phyloP scores from a whole-genome alignment of 2,888 invertebrate species.

The Argynnis bischoffii region DNA sequence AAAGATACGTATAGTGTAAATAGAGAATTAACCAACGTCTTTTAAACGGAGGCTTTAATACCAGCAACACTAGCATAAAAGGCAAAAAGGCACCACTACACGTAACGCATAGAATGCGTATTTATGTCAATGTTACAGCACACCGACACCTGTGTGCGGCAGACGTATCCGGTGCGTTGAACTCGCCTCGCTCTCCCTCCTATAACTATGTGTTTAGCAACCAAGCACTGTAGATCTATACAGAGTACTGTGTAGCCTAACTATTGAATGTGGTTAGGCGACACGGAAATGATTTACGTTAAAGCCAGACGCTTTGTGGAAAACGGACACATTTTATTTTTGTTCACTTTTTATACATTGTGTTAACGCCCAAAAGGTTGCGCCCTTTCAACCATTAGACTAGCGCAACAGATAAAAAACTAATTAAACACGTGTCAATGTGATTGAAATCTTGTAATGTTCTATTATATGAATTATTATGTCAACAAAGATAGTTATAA shows the following conservation, averaged over 20 bases:
- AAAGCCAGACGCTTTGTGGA: constrained; percentile 30
- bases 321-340: constrained; percentile 20
- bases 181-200: constrained; percentile 59
- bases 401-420: constrained; percentile 7
- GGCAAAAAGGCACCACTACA: constrained; percentile 23
- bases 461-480: neutral
- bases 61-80: constrained; percentile 7
- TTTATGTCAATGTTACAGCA: constrained; percentile 79
- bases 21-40: constrained; percentile 8
- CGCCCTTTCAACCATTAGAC: constrained; percentile 1
- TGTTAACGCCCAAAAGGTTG: neutral
- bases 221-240: constrained; percentile 17
- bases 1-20: neutral
- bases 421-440: neutral
- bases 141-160: constrained; percentile 59
- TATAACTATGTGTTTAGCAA: constrained; percentile 38
- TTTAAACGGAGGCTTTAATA: neutral
- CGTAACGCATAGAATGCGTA: constrained; percentile 46
- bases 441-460: neutral
- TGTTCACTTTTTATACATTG: constrained; percentile 17
- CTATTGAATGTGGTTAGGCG: constrained; percentile 33
- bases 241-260: constrained; percentile 14
- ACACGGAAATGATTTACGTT: constrained; percentile 37
- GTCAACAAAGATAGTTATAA: constrained; percentile 23
- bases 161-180: constrained; percentile 80